phyloP scores from a whole-genome alignment of 2,888 invertebrate species.

The Platerodrilus igneus region DNA sequence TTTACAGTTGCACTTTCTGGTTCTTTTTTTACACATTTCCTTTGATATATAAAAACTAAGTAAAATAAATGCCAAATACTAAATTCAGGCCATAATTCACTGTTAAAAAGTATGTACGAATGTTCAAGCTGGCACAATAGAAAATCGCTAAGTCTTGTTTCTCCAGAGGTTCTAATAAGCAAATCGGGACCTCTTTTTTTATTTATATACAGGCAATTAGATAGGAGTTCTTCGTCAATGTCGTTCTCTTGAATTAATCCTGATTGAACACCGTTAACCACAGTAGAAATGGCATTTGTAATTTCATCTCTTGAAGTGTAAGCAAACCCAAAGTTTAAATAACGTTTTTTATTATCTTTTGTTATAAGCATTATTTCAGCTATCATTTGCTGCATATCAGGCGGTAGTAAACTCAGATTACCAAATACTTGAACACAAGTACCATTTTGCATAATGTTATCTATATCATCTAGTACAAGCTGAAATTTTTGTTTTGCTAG shows the following conservation, averaged over 20 bases:
- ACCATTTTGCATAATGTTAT: constrained; percentile 71
- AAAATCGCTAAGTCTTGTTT: constrained; percentile 60
- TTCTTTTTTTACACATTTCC: too few species aligned
- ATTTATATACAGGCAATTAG: neutral
- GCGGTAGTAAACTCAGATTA: constrained; percentile 69
- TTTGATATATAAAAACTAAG: constrained; percentile 86
- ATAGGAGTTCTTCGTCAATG: neutral
- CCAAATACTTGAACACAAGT: constrained; percentile 79
- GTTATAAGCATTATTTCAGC: constrained; percentile 71
- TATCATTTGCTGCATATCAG: constrained; percentile 65
- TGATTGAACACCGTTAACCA: neutral
- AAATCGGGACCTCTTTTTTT: neutral
- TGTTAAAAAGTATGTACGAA: constrained; percentile 80
- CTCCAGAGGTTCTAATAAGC: constrained; percentile 72
- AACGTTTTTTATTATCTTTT: constrained; percentile 63
- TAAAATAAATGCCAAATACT: constrained; percentile 84
- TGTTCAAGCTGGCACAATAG: constrained; percentile 88
- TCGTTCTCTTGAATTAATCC: neutral
- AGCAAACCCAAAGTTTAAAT: constrained; percentile 70
- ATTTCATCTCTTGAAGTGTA: constrained; percentile 53
- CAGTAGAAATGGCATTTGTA: neutral
- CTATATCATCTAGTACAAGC: constrained; percentile 64
- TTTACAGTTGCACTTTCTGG: too few species aligned
- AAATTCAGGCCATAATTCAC: constrained; percentile 95
- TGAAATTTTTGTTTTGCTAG: constrained; percentile 78